phyloP scores from a whole-genome alignment of 2,797 vertebrate species.

The Hoplostethus mediterraneus region DNA sequence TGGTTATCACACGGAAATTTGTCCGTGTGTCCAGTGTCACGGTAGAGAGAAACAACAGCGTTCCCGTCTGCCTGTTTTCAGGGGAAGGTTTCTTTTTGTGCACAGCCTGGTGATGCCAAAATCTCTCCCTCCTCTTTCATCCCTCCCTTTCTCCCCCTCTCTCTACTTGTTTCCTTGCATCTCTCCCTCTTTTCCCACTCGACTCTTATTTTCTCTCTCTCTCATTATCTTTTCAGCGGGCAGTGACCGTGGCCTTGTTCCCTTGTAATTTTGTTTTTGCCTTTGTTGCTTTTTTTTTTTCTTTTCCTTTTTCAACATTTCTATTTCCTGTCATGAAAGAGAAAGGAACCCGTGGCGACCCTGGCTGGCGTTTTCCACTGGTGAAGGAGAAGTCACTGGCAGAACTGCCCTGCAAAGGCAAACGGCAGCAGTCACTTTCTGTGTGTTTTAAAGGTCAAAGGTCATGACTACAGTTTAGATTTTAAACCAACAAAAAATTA shows the following conservation, averaged over 20 bases:
- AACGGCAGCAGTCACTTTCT: too few species aligned
- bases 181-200: background rate
- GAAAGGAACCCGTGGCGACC: constrained; percentile 10
- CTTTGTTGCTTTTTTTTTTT: constrained; percentile 3
- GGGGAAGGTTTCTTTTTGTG: constrained; percentile 11
- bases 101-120: constrained; percentile 9
- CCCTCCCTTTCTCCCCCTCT: constrained; percentile 9
- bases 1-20: constrained; percentile 39
- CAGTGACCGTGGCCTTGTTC: constrained; percentile 11
- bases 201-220: background rate
- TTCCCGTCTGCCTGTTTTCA: constrained; percentile 28
- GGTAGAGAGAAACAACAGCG: constrained; percentile 31
- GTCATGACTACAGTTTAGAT: too few species aligned
- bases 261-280: constrained; percentile 7
- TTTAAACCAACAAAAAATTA: too few species aligned
- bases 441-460: too few species aligned
- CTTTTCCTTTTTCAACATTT: constrained; percentile 34
- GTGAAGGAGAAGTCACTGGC: background rate
- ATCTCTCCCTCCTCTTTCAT: background rate
- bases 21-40: constrained; percentile 24
- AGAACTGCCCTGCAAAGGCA: background rate
- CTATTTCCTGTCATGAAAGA: constrained; percentile 30
- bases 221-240: constrained; percentile 18
- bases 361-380: constrained; percentile 3
- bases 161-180: background rate